These are phyloP conservation scores for Paracanthobrama guichenoti DNA, from an alignment of 2,113 vertebrate genomes.

Conservation along the genomic window DNA sequence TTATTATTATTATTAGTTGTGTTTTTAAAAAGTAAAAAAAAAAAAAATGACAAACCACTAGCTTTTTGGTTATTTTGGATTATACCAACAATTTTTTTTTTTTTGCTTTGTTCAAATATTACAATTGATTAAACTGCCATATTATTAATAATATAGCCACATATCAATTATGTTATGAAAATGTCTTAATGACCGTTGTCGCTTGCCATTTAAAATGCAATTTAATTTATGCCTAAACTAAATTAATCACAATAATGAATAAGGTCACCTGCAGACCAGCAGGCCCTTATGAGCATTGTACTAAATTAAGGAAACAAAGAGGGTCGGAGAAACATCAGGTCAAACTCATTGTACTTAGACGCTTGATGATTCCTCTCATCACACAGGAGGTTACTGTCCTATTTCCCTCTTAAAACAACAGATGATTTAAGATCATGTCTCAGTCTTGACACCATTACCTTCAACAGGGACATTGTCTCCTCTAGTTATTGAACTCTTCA, in stretches of 20 bases:
- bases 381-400: conserved; percentile 44
- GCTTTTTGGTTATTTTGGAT: background rate
- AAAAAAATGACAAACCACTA: background rate
- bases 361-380: conserved; percentile 29
- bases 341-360: conserved; percentile 38
- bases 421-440: conserved; percentile 14
- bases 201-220: conserved; percentile 73
- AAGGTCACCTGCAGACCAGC: conserved; percentile 53
- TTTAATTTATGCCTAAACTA: conserved; percentile 72
- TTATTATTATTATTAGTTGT: background rate
- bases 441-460: conserved; percentile 12
- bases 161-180: conserved; percentile 72
- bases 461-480: conserved; percentile 5
- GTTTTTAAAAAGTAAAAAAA: no score
- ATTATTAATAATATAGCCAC: conserved; percentile 72
- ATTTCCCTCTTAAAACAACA: conserved; percentile 31
- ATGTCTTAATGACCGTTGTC: conserved; percentile 71
- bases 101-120: background rate
- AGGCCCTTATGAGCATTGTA: conserved; percentile 47
- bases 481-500: background rate
- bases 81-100: background rate
- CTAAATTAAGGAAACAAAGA: conserved; percentile 50
- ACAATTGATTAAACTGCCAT: conserved; percentile 11
- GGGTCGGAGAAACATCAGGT: conserved; percentile 46
- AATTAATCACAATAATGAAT: conserved; percentile 74